Conservation (phyloP, 2,888 invertebrate genomes). For the Apocheima hispidaria region DNA sequence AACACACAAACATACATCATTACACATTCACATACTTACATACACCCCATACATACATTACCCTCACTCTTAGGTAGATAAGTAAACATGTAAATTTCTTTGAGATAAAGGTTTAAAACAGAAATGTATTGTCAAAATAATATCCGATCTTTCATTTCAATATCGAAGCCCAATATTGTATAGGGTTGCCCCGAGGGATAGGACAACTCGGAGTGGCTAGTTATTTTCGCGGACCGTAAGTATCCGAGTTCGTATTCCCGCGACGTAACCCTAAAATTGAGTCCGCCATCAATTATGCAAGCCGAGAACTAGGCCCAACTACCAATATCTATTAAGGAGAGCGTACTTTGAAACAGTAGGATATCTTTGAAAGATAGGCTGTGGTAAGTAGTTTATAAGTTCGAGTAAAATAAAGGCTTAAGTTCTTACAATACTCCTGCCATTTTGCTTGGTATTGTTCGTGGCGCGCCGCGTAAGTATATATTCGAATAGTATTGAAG, state of each 20-base stretch:
- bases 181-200: constrained; percentile 22
- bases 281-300: constrained; percentile 33
- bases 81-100: too few relatives aligned
- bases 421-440: background rate
- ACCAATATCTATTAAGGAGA: constrained; percentile 35
- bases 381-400: background rate
- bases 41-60: too few relatives aligned
- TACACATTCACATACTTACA: too few relatives aligned
- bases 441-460: background rate
- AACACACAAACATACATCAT: too few relatives aligned
- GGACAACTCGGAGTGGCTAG: constrained; percentile 11
- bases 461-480: too few relatives aligned
- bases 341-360: background rate
- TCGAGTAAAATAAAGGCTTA: background rate
- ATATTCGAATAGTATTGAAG: too few relatives aligned
- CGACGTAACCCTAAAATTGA: constrained; percentile 33
- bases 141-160: constrained; percentile 19
- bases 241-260: constrained; percentile 30
- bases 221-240: constrained; percentile 24
- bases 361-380: background rate
- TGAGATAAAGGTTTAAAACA: background rate
- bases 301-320: constrained; percentile 24
- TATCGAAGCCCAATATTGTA: constrained; percentile 10
- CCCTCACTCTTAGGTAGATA: too few relatives aligned
- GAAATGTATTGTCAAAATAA: constrained; percentile 3